phyloP scores from a whole-genome alignment of 2,797 vertebrate species.

The Cirrhinus mrigala region DNA sequence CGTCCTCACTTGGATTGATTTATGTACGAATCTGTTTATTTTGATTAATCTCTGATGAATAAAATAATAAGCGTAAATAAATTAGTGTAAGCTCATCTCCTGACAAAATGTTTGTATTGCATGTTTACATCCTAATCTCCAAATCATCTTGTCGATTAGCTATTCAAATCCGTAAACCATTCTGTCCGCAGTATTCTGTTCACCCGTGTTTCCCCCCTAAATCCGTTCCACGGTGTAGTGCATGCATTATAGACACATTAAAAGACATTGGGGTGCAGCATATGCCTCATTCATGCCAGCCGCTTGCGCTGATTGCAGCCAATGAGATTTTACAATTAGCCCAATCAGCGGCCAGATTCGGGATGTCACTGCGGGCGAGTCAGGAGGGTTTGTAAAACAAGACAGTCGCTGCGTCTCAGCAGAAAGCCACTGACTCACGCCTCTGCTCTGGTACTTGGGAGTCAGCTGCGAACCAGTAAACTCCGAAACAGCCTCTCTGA shows the following conservation, averaged over 20 bases:
- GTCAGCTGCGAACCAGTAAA: conserved; percentile 70
- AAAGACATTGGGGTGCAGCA: conserved; percentile 53
- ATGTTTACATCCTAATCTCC: conserved; percentile 70
- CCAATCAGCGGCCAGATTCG: conserved; percentile 70
- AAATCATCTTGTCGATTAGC: conserved; percentile 44
- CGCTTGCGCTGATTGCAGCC: conserved; percentile 61
- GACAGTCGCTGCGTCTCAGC: conserved; percentile 74
- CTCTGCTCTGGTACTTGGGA: conserved; percentile 65
- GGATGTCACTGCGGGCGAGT: conserved; percentile 70
- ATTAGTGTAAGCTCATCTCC: conserved; percentile 65
- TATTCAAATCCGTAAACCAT: conserved; percentile 61
- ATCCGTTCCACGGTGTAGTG: conserved; percentile 68
- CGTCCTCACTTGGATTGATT: neutral
- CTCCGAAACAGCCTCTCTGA: conserved; percentile 65
- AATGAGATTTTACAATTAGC: conserved; percentile 74
- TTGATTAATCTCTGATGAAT: conserved; percentile 22
- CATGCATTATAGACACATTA: conserved; percentile 69
- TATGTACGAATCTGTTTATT: neutral
- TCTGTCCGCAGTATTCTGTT: conserved; percentile 65
- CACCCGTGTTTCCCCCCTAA: conserved; percentile 65
- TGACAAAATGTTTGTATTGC: conserved; percentile 70
- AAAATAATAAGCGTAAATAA: conserved; percentile 22
- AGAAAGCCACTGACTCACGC: conserved; percentile 74
- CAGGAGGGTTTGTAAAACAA: conserved; percentile 72
- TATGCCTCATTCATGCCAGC: conserved; percentile 63